These are phyloP conservation scores for Melipona beecheii DNA, from an alignment of 2,888 invertebrate species.

Conservation along the genomic window DNA sequence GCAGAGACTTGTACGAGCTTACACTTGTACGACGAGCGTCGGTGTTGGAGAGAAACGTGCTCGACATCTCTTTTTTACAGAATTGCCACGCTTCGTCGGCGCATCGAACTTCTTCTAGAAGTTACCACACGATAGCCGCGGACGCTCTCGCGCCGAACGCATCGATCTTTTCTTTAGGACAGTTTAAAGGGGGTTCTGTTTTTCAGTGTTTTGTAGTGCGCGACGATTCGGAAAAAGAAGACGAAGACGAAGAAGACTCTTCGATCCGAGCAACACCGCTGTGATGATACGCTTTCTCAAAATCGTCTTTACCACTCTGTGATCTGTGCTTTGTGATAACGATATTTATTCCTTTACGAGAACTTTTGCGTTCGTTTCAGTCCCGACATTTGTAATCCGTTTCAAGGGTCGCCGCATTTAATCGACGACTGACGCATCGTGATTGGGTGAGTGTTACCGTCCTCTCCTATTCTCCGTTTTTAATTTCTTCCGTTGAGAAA, in stretches of 20 bases:
- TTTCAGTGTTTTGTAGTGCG: conserved; percentile 27
- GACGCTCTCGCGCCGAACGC: conserved; percentile 4
- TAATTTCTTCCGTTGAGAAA: neutral
- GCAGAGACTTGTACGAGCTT: too few species aligned
- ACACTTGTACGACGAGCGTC: neutral
- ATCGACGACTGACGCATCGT: neutral
- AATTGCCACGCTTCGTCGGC: conserved; percentile 4
- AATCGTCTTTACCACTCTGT: conserved; percentile 19
- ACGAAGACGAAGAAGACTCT: neutral
- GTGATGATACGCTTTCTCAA: conserved; percentile 38
- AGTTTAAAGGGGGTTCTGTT: conserved; percentile 1
- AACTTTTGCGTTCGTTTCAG: neutral
- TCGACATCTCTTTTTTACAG: conserved; percentile 6
- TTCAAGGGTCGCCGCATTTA: neutral
- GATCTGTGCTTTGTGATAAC: conserved; percentile 51
- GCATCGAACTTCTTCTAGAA: conserved; percentile 18
- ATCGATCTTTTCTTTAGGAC: conserved; percentile 15
- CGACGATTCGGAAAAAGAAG: neutral
- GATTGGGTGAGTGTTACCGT: conserved; percentile 26
- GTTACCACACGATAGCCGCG: neutral
- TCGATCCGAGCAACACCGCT: neutral
- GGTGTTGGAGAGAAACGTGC: conserved; percentile 11
- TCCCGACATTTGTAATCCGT: neutral
- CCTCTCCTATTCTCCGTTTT: neutral
- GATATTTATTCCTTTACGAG: conserved; percentile 26